These are phyloP conservation scores for Cantharis lateralis DNA, from an alignment of 2,888 invertebrate genomes.

Conservation along the genomic window DNA sequence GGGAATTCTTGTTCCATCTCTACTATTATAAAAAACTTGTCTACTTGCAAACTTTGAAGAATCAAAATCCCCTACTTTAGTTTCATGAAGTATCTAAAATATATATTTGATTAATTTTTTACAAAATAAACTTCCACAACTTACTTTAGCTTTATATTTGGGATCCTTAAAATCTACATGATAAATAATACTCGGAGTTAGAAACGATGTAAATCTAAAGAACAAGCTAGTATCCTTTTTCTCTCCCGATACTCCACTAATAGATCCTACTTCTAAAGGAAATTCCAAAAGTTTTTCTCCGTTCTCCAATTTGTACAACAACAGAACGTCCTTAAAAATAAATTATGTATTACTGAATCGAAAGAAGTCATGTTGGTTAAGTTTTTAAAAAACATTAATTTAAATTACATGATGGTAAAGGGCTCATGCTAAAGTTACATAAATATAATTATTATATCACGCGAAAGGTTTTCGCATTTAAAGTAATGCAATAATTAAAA, in stretches of 20 bases:
- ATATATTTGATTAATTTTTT: neutral
- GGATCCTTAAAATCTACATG: conserved; percentile 76
- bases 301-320: conserved; percentile 74
- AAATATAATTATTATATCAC: too few species aligned
- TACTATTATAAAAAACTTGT: conserved; percentile 91
- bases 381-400: neutral
- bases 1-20: conserved; percentile 91
- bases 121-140: conserved; percentile 9
- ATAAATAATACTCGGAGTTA: conserved; percentile 88
- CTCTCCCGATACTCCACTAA: conserved; percentile 83
- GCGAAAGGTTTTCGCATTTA: too few species aligned
- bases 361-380: neutral
- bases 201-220: conserved; percentile 92
- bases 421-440: too few species aligned
- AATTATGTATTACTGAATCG: neutral
- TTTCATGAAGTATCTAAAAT: conserved; percentile 77
- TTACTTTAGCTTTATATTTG: conserved; percentile 66
- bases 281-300: conserved; percentile 77
- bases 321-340: conserved; percentile 73
- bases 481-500: too few species aligned
- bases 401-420: too few species aligned
- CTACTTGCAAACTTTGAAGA: conserved; percentile 77
- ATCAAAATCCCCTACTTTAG: conserved; percentile 83
- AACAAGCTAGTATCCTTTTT: conserved; percentile 88
- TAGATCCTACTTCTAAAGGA: conserved; percentile 83